Evolutionary conservation across 2,888 invertebrate species (phyloP), one percentile per base, ranked within the genome.

Genomic region (Meiosimyza decipiens): DNA sequence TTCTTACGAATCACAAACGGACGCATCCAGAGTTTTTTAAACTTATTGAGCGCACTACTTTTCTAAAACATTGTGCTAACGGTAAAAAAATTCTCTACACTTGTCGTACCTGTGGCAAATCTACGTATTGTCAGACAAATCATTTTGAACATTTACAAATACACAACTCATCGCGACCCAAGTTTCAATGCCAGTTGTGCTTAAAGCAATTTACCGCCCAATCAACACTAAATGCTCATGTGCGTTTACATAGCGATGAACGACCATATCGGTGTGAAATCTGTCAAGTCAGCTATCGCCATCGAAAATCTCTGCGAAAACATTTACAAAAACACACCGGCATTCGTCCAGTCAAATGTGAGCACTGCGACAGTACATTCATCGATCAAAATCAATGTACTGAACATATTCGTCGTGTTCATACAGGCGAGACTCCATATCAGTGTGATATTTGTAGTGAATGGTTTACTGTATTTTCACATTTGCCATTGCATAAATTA

Each of bases 341-440:
- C 2, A 28, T 57, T 33, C 60, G 50, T 0, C 74, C 76, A 16
- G 73, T 64, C 13, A 71, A 74, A 51, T 77, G 77, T 15, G 11
- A 71, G 16, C 72, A 76, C 16, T 77, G 77, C 47, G 49, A 55
- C 16, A 66, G 59, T 47, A 50, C 71, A 28, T 77, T 77, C 68
- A 40, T 69, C 13, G 74, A 76, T 22, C 76, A 75, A 51, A 74
- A 71, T 22, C 71, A 70, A 0, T 57, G 76, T 65, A 74, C 74
- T 6, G 71, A 68, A 40, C 76, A 76, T 65, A 73, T 74, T 54
- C 73, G 77, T 4, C 63, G 65, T 1, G 1, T 54, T 15, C 76
- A 76, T 33, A 76, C 75, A 2, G 70, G 71, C 16, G 76, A 74
- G 57, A 74, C 76, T 12, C 75, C 75, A 0, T 76, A 73, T 50